Evolutionary conservation across 2,888 invertebrate species (phyloP), one percentile per base, ranked within the genome.

Genomic region (Oithona nana): DNA sequence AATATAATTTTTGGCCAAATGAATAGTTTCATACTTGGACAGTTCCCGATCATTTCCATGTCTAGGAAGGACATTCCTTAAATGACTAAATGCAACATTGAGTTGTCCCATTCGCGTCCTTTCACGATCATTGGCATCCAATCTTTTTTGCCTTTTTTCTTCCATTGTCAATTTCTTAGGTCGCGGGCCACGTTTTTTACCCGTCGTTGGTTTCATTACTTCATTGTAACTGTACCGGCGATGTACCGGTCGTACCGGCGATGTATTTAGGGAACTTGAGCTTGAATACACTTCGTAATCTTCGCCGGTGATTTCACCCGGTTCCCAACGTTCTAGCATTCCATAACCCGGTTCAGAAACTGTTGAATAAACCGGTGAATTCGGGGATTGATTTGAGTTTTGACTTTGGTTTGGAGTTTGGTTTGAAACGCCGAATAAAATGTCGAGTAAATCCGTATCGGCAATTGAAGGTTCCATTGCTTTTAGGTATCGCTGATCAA

Each of bases 51-150:
- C 59, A 24, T 59, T 59, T n/a, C 59, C 59, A 49, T 59, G 59
- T 28, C 28, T 39, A 16, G 59, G 59, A 8, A 59, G 49, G 24
- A 59, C 28, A 29, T 59, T 24, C 28, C 59, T 48, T 11, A 59
- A 28, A 28, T 59, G 24, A 28, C 50, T 49, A 28, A 59, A 59
- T 13, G 59, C 59, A 6, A 1, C 2, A n/a, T 59, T 59, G 24
- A 59, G 26, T 49, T 59, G 49, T 4, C 49, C 49, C 59, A 59
- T 59, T 59, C 59, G 22, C 20, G 49, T 49, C 4, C 59, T 3
- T 26, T 59, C 59, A 8, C 59, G 59, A 50, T 59, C 59, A 59
- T 59, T 59, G 22, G 59, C 59, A 50, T 59, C 59, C 49, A 59
- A 26, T 8, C 59, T 49, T 59, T 59, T 59, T 50, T 59, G 39